A percentile compares a stretch with the other conserved stretches of the same genome.
These are phyloP conservation scores for Desmophyllum pertusum DNA, from an alignment of 92 coral and sea anemone species.

Conservation along the genomic window DNA sequence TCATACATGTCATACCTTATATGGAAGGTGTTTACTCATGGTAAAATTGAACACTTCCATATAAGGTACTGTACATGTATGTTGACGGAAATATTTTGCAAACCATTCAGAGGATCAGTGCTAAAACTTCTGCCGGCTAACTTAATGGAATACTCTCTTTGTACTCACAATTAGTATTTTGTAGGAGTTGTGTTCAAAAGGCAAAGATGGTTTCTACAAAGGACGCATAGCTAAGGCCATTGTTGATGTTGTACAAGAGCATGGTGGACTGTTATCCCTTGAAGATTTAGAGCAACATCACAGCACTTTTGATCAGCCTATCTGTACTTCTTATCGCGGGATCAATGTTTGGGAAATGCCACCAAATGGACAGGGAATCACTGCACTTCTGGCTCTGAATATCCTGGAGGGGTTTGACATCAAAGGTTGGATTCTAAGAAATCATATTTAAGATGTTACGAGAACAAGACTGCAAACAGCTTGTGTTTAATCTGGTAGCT, in stretches of 20 bases:
- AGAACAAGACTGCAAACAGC: background rate
- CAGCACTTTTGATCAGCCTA: slow-evolving; percentile 88
- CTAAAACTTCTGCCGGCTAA: too few relatives aligned
- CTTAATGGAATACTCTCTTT: too few relatives aligned
- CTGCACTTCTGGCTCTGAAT: slow-evolving; percentile 86
- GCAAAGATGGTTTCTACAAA: slow-evolving; percentile 96
- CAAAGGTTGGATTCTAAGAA: slow-evolving; percentile 52
- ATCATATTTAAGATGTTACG: background rate
- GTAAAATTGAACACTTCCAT: too few relatives aligned
- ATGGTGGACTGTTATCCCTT: slow-evolving; percentile 84
- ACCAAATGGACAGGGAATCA: slow-evolving; percentile 96
- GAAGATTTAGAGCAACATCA: slow-evolving; percentile 79
- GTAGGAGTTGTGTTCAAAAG: slow-evolving; percentile 79
- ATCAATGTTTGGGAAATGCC: slow-evolving; percentile 97
- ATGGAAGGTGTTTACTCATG: too few relatives aligned
- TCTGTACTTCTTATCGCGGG: slow-evolving; percentile 81
- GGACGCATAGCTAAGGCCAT: slow-evolving; percentile 86
- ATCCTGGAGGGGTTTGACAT: slow-evolving; percentile 88
- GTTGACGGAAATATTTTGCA: too few relatives aligned
- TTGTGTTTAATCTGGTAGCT: background rate
- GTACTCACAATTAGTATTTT: background rate
- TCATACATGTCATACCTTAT: too few relatives aligned
- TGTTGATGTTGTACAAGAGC: slow-evolving; percentile 82
- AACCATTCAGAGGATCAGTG: too few relatives aligned
- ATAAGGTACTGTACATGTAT: too few relatives aligned